Evolutionary conservation across 1,140 invertebrate species (phyloP).

Genomic region (Apocrypta bakeri): DNA sequence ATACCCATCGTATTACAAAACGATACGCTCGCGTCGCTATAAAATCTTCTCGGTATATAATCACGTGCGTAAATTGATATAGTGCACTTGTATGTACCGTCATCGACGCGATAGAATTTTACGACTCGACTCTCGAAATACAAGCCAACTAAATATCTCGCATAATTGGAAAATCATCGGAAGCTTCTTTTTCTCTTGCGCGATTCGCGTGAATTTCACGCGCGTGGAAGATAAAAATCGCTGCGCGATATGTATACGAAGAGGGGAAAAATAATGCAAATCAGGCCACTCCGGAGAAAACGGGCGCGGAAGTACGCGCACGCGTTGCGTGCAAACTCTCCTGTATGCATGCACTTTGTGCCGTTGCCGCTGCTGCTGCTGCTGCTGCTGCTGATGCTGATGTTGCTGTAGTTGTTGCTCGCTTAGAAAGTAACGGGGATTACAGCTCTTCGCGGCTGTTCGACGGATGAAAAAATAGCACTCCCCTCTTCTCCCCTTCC

Average conservation of each 20-base stretch:
- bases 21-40: neutral
- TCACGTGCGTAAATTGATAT: too few relatives aligned
- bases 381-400: too few relatives aligned
- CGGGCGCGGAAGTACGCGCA: slow-evolving; percentile 5
- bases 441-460: too few relatives aligned
- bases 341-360: neutral
- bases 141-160: too few relatives aligned
- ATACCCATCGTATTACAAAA: neutral
- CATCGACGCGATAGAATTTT: too few relatives aligned
- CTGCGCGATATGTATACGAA: neutral
- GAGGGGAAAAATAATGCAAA: slow-evolving; percentile 21
- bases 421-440: slow-evolving; percentile 49
- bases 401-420: neutral
- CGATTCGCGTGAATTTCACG: too few relatives aligned
- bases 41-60: neutral
- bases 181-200: too few relatives aligned
- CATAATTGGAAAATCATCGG: too few relatives aligned
- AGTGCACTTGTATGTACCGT: too few relatives aligned
- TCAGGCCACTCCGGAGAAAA: slow-evolving; percentile 12
- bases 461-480: neutral
- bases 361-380: neutral
- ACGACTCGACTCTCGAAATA: too few relatives aligned
- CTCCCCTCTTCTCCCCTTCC: neutral
- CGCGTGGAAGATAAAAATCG: neutral
- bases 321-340: neutral